Percentiles rank a stretch among this genome's conserved stretches.
Conservation (phyloP, 2,888 invertebrate genomes). For the Periphyllus acericola region DNA sequence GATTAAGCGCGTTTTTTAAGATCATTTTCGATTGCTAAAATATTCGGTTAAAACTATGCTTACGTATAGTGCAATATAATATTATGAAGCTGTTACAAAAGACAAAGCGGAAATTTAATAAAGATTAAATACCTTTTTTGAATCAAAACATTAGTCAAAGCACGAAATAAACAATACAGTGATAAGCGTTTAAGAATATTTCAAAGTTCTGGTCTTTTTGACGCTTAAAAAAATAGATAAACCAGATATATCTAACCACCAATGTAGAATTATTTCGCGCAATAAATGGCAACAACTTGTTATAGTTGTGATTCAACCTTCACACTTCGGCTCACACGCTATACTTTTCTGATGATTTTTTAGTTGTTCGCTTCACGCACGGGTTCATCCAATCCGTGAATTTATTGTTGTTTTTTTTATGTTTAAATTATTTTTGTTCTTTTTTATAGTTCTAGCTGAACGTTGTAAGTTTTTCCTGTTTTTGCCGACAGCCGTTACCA, state of each 20-base stretch:
- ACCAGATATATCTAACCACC: background rate
- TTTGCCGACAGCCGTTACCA: background rate
- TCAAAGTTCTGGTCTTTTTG: too few species aligned
- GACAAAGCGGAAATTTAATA: too few species aligned
- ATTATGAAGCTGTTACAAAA: too few species aligned
- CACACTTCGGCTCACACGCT: constrained; percentile 43
- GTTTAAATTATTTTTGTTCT: background rate
- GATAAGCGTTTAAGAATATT: too few species aligned
- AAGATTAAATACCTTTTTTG: too few species aligned
- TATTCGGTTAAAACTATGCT: too few species aligned
- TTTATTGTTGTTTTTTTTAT: constrained; percentile 13
- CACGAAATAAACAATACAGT: too few species aligned
- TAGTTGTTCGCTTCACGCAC: constrained; percentile 51
- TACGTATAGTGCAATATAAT: too few species aligned
- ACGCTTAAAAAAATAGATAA: too few species aligned
- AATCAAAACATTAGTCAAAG: too few species aligned
- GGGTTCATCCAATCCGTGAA: constrained; percentile 36
- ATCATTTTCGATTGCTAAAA: too few species aligned
- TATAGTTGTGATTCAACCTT: constrained; percentile 46
- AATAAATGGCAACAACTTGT: constrained; percentile 22
- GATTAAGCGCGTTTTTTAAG: too few species aligned
- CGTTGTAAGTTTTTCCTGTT: constrained; percentile 5
- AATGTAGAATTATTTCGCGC: constrained; percentile 10
- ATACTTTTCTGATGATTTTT: constrained; percentile 47
- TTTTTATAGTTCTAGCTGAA: constrained; percentile 4